Evolutionary conservation across 2,113 vertebrate genomes (phyloP).

Genomic region (Lonchura striata): DNA sequence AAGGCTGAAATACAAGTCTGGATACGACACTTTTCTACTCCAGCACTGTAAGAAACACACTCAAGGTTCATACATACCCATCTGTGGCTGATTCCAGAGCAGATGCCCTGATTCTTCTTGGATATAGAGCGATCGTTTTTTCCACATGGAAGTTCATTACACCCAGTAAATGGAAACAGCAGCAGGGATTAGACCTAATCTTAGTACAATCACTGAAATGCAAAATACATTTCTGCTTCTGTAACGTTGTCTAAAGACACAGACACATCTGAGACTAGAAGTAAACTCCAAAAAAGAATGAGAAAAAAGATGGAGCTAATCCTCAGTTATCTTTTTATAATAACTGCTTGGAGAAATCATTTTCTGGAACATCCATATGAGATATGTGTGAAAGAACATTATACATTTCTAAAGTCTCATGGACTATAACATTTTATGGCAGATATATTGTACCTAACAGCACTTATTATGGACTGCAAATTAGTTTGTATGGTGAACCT

Average conservation of each 20-base stretch:
- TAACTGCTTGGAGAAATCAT: not conserved
- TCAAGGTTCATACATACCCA: not conserved
- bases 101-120: slow-evolving; percentile 3
- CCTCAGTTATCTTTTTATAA: not conserved
- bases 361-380: not conserved
- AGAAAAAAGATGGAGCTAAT: not conserved
- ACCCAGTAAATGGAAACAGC: not conserved
- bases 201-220: not conserved
- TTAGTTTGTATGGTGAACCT: not conserved
- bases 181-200: not conserved
- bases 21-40: not conserved
- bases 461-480: not conserved
- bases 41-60: not conserved
- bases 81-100: slow-evolving; percentile 14
- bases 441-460: not conserved
- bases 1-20: not conserved
- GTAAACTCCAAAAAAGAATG: not conserved
- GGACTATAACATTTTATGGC: not conserved
- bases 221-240: not conserved
- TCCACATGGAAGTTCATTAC: not conserved
- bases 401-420: not conserved
- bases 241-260: not conserved
- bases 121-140: not conserved
- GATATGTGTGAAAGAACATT: not conserved
- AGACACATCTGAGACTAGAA: not conserved